Conservation (phyloP, 2,888 invertebrate species). For the Napeogenes inachia region DNA sequence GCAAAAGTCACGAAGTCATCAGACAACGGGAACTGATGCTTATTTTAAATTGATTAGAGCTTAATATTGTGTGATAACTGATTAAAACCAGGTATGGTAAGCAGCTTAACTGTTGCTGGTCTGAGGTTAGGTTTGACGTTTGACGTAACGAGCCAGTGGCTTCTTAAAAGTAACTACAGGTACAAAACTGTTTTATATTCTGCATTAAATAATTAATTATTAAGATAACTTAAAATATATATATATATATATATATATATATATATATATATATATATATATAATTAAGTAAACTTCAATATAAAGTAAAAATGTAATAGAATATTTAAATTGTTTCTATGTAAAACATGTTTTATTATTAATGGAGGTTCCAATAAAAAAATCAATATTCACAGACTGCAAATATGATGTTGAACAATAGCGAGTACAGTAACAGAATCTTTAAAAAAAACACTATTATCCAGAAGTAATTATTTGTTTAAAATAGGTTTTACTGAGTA, state of each 20-base stretch:
- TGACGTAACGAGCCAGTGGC: conserved; percentile 61
- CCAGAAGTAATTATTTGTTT: conserved; percentile 20
- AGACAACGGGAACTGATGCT: conserved; percentile 30
- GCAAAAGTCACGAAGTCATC: conserved; percentile 60
- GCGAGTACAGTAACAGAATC: conserved; percentile 1
- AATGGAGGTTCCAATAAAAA: not conserved
- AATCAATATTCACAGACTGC: not conserved
- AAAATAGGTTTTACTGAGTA: conserved; percentile 28
- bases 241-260: too few species aligned
- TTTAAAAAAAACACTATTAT: conserved; percentile 10
- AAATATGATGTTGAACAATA: not conserved
- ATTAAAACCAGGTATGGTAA: conserved; percentile 56
- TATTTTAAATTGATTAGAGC: conserved; percentile 37
- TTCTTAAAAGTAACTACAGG: conserved; percentile 46
- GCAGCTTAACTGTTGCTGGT: conserved; percentile 66
- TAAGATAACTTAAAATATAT: too few species aligned
- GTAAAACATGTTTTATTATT: not conserved
- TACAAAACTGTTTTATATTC: conserved; percentile 23
- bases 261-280: too few species aligned
- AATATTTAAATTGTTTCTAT: too few species aligned
- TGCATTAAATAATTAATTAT: not conserved
- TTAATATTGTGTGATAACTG: conserved; percentile 34
- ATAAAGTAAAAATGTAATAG: too few species aligned
- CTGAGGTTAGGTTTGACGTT: conserved; percentile 62
- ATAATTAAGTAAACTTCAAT: too few species aligned